These are phyloP conservation scores for Stenurella melanura DNA, from an alignment of 2,888 invertebrate genomes.

Conservation along the genomic window DNA sequence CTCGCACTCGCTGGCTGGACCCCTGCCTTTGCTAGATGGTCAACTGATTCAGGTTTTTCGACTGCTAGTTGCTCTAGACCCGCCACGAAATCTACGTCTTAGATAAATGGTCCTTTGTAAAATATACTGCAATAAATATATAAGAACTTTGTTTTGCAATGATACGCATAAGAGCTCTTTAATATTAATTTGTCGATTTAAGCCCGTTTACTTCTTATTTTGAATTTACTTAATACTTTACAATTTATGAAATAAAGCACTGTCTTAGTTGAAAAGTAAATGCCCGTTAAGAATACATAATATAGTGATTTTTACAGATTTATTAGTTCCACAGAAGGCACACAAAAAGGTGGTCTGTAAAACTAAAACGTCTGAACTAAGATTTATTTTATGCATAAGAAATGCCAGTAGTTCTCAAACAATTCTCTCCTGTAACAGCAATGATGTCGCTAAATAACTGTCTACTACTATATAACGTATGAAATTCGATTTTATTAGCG, in stretches of 20 bases:
- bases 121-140: constrained; percentile 9
- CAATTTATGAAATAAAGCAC: neutral
- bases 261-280: neutral
- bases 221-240: neutral
- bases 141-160: neutral
- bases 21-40: constrained; percentile 34
- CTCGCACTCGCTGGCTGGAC: constrained; percentile 18
- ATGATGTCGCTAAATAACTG: too few relatives aligned
- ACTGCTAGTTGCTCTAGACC: constrained; percentile 16
- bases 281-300: too few relatives aligned
- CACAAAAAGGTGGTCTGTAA: too few relatives aligned
- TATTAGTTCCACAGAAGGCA: too few relatives aligned
- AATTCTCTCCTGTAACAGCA: too few relatives aligned
- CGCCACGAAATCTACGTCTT: constrained; percentile 29
- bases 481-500: too few relatives aligned
- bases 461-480: too few relatives aligned
- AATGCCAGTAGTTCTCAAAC: too few relatives aligned
- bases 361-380: too few relatives aligned
- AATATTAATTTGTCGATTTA: neutral
- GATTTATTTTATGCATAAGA: too few relatives aligned
- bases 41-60: constrained; percentile 38
- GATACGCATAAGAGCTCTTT: neutral
- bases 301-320: too few relatives aligned
- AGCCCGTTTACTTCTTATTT: neutral
- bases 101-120: constrained; percentile 36